A percentile compares a stretch with the other conserved stretches of the same genome.
Evolutionary conservation across 1,140 invertebrate genomes (phyloP).

Genomic region (Drosophila azteca): DNA sequence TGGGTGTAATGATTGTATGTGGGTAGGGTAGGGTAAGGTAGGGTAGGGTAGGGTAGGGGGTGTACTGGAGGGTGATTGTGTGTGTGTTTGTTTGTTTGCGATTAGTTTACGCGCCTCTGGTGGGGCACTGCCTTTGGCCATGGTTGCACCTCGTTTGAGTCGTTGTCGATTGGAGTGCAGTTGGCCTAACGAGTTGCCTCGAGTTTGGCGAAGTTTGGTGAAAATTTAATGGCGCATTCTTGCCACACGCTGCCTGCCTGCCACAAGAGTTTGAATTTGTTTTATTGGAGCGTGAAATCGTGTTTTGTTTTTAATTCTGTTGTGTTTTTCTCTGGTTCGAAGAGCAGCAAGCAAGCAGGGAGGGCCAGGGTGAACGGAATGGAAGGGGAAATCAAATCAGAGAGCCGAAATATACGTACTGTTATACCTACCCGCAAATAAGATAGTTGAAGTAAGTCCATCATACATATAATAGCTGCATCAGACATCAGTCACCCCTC

Average conservation of each 20-base stretch:
- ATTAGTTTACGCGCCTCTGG: conserved; percentile 67
- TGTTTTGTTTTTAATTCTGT: conserved; percentile 40
- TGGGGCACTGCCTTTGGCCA: conserved; percentile 39
- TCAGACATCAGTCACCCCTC: conserved; percentile 49
- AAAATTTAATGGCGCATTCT: conserved; percentile 62
- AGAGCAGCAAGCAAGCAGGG: conserved; percentile 3
- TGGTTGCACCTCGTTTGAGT: conserved; percentile 43
- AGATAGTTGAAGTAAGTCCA: neutral
- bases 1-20: conserved; percentile 44
- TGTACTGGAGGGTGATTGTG: conserved; percentile 8
- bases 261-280: conserved; percentile 50
- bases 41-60: neutral
- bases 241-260: conserved; percentile 41
- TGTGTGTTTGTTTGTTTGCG: conserved; percentile 60
- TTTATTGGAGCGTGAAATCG: conserved; percentile 75
- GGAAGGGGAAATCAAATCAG: neutral
- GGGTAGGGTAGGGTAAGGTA: neutral
- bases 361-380: neutral
- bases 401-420: neutral
- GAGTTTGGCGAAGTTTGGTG: conserved; percentile 57
- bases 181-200: conserved; percentile 47
- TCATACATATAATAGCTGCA: neutral
- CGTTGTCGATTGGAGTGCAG: conserved; percentile 49
- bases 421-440: conserved; percentile 15
- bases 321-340: conserved; percentile 8